Percentiles rank a stretch among this genome's conserved stretches.
These are phyloP conservation scores for Scelioninae gen. 1 DNA, from an alignment of 2,888 invertebrate genomes.

Conservation along the genomic window DNA sequence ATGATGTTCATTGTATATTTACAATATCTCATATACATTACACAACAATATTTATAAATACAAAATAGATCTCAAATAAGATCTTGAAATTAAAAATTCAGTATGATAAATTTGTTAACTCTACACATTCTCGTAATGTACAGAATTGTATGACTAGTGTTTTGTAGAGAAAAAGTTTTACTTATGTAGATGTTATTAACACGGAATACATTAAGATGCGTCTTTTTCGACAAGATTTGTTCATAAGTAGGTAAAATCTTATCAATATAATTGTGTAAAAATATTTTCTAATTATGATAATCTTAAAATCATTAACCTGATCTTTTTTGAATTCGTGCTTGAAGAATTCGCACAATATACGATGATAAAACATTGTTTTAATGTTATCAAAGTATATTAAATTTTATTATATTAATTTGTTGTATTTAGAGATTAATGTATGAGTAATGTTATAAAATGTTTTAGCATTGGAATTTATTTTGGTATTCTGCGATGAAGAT, in stretches of 20 bases:
- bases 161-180: background rate
- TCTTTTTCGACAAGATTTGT: background rate
- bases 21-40: constrained; percentile 80
- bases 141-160: background rate
- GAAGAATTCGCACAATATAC: no score
- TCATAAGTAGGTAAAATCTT: background rate
- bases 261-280: constrained; percentile 25
- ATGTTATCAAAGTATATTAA: no score
- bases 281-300: background rate
- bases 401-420: no score
- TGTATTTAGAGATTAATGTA: no score
- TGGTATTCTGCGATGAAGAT: no score
- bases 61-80: constrained; percentile 62
- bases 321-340: no score
- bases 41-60: constrained; percentile 75
- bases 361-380: no score
- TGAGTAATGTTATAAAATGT: no score
- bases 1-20: constrained; percentile 81
- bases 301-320: no score
- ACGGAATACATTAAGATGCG: constrained; percentile 10
- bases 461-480: no score
- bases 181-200: constrained; percentile 12
- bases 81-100: constrained; percentile 48
- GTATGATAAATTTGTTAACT: constrained; percentile 14
- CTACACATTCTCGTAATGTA: constrained; percentile 5